Percentiles rank a stretch among this genome's conserved stretches.
Conservation (phyloP, 2,113 vertebrate genomes). For the Paradoxurus hermaphroditus region DNA sequence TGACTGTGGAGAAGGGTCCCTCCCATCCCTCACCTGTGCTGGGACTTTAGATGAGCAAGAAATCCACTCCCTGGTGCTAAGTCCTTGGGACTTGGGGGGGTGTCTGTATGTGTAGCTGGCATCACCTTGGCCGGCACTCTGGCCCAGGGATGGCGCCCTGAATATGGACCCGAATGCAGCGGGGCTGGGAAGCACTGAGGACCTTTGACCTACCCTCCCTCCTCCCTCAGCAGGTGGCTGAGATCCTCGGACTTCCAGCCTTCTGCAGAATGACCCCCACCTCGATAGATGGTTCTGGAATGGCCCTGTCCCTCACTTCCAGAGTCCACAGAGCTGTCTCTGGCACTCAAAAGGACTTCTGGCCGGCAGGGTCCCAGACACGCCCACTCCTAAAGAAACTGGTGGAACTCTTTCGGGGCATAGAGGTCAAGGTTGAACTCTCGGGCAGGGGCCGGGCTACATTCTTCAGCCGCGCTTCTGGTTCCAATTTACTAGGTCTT, state of each 20-base stretch:
- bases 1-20: neutral
- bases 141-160: neutral
- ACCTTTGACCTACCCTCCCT: neutral
- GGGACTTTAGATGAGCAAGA: neutral
- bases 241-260: neutral
- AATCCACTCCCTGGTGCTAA: fast-evolving
- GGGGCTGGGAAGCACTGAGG: fast-evolving
- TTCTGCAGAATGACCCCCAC: neutral
- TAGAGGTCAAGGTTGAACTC: neutral
- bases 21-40: fast-evolving
- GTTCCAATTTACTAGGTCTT: neutral
- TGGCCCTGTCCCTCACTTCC: neutral
- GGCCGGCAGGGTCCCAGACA: fast-evolving
- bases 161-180: neutral
- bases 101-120: neutral
- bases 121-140: fast-evolving
- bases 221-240: neutral
- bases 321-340: neutral
- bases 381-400: fast-evolving
- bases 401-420: fast-evolving
- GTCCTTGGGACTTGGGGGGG: neutral
- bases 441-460: fast-evolving
- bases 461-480: neutral
- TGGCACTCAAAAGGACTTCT: neutral
- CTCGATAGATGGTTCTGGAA: neutral